Evolutionary conservation across 2,888 invertebrate species (phyloP), one percentile per base, ranked within the genome.

Genomic region (Pardosa pseudoannulata): DNA sequence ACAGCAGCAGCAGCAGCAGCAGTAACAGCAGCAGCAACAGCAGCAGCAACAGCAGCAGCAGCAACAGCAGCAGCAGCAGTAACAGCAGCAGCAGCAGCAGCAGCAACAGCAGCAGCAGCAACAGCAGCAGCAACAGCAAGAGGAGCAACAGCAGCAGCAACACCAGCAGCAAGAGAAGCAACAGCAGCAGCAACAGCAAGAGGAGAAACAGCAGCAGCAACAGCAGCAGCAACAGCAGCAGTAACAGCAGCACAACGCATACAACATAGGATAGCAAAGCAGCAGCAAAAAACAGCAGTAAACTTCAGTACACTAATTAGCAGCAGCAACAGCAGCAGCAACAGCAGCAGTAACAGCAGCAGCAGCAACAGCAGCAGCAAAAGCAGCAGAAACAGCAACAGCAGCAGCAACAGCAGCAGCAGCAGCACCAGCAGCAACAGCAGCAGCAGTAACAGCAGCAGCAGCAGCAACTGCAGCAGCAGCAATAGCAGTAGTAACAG

Each of bases 351-450:
- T 50, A 56, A 76, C 82, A 62, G 3, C 68, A 31, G 11, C 82
- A 82, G 36, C 73, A 73, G 31, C 75, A 70, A 32, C 62, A 64
- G 27, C 62, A 67, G 23, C n/a, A n/a, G n/a, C n/a, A n/a, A n/a
- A n/a, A n/a, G n/a, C n/a, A n/a, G n/a, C n/a, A n/a, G n/a, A n/a
- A n/a, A n/a, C n/a, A n/a, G n/a, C n/a, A n/a, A n/a, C n/a, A n/a
- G n/a, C n/a, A n/a, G n/a, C n/a, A n/a, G 31, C 64, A 67, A 13
- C 62, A 56, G 31, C 79, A 79, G 27, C 62, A 71, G 41, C 36
- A 39, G 46, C 71, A 72, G 56, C 31, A 29, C 3, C 13, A 41
- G 41, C 68, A 36, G 27, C 29, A 23, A 13, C 36, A 72, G 62
- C 76, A 64, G 29, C 76, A 76, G 29, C 39, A 39, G 39, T 13